A percentile compares a stretch with the other conserved stretches of the same genome.
phyloP scores from a whole-genome alignment of 2,888 invertebrate species.

The Dryomyza anilis region DNA sequence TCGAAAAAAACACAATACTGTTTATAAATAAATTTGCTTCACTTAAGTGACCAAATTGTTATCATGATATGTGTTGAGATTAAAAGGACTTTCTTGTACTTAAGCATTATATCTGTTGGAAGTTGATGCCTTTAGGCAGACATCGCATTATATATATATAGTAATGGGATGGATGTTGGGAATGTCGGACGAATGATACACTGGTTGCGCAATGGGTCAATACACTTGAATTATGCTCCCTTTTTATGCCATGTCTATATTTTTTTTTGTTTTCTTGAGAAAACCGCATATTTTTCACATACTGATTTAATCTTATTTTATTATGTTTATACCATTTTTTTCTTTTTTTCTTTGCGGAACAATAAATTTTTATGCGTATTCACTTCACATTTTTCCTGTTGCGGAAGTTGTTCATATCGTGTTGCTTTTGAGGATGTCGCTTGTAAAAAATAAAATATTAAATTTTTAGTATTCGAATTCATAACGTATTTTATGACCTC shows the following conservation, averaged over 20 bases:
- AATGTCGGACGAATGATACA: constrained; percentile 32
- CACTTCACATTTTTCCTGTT: constrained; percentile 56
- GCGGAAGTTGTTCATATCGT: constrained; percentile 34
- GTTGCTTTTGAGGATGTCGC: constrained; percentile 33
- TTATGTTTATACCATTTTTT: background rate
- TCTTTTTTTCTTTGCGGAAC: constrained; percentile 47
- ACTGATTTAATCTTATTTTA: constrained; percentile 48
- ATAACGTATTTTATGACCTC: too few species aligned
- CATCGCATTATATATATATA: too few species aligned
- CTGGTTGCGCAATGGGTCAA: constrained; percentile 18
- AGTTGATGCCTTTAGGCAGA: too few species aligned
- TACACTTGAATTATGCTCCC: constrained; percentile 6
- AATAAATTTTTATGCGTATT: constrained; percentile 59
- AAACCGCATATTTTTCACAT: constrained; percentile 51
- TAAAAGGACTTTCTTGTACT: constrained; percentile 59
- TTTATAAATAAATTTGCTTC: constrained; percentile 61
- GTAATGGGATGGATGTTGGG: constrained; percentile 9
- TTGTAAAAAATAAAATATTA: too few species aligned
- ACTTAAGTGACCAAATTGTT: constrained; percentile 61
- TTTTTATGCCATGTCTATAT: background rate
- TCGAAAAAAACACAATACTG: constrained; percentile 43
- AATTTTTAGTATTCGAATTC: too few species aligned
- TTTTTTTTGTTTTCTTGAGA: constrained; percentile 26
- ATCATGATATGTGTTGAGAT: constrained; percentile 58
- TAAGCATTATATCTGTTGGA: too few species aligned